Conservation (phyloP, 2,888 invertebrate species). For the Clepsis dumicolana region DNA sequence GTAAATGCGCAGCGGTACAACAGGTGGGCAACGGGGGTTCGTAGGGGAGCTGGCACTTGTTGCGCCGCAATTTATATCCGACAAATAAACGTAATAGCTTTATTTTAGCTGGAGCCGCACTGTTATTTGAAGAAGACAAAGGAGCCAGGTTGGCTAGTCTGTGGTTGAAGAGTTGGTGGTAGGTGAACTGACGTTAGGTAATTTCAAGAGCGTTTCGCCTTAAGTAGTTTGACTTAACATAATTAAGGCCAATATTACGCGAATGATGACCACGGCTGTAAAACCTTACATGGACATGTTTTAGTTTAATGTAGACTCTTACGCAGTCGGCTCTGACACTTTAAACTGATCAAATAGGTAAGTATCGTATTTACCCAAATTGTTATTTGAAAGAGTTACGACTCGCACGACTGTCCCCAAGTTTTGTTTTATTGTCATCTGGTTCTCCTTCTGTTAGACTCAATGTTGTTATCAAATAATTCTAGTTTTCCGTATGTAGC, state of each 20-base stretch:
- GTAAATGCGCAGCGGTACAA: constrained; percentile 62
- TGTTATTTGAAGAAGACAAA: constrained; percentile 30
- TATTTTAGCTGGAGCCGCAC: constrained; percentile 49
- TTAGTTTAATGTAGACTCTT: too few species aligned
- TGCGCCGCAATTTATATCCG: constrained; percentile 55
- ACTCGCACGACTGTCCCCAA: background rate
- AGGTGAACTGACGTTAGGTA: background rate
- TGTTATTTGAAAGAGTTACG: background rate
- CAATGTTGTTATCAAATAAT: constrained; percentile 16
- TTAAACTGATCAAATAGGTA: background rate
- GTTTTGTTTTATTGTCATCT: constrained; percentile 5
- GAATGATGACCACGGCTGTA: too few species aligned
- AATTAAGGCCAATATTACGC: too few species aligned
- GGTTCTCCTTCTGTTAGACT: background rate
- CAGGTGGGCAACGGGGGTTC: constrained; percentile 70
- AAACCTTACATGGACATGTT: too few species aligned
- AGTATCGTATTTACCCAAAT: background rate
- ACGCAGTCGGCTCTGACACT: too few species aligned
- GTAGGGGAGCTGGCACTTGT: constrained; percentile 69
- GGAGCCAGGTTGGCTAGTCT: constrained; percentile 3
- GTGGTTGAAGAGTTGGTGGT: background rate
- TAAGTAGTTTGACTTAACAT: too few species aligned
- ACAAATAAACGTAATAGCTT: constrained; percentile 56
- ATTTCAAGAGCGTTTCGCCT: background rate
- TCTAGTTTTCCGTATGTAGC: constrained; percentile 38